Conservation (phyloP, 2,888 invertebrate genomes). For the Chironomus tentans region DNA sequence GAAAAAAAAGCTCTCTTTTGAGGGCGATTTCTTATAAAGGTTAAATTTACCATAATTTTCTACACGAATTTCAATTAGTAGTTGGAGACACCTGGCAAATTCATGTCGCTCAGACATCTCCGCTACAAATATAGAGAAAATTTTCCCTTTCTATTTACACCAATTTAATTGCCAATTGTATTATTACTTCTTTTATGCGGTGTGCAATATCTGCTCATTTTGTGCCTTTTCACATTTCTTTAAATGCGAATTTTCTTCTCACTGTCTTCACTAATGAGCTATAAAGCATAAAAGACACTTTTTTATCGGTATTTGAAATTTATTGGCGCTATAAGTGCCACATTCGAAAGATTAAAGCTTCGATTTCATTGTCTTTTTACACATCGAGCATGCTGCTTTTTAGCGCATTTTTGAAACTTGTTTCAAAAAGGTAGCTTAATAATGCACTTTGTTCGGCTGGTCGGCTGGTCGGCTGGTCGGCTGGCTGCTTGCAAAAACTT, state of each 20-base stretch:
- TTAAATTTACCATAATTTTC: constrained; percentile 26
- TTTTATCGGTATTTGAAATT: neutral
- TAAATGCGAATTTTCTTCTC: neutral
- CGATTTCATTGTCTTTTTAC: constrained; percentile 3
- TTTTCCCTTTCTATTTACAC: constrained; percentile 1
- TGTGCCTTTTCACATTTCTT: neutral
- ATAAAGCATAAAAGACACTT: neutral
- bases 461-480: no score
- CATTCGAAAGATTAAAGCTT: neutral
- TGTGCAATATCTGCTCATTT: neutral
- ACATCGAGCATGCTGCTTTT: neutral
- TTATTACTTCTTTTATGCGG: neutral
- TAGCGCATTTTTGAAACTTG: no score
- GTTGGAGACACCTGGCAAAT: constrained; percentile 22
- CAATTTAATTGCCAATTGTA: constrained; percentile 25
- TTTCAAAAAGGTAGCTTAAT: no score
- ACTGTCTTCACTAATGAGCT: constrained; percentile 12
- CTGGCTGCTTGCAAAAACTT: no score
- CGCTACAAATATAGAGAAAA: neutral
- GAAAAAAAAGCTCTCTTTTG: neutral
- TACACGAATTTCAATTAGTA: constrained; percentile 27
- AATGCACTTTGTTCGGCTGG: no score
- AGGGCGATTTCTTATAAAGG: constrained; percentile 17
- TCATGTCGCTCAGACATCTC: neutral
- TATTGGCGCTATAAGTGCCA: constrained; percentile 10